Evolutionary conservation across 2,113 vertebrate species (phyloP).

Genomic region (Rafetus swinhoei): DNA sequence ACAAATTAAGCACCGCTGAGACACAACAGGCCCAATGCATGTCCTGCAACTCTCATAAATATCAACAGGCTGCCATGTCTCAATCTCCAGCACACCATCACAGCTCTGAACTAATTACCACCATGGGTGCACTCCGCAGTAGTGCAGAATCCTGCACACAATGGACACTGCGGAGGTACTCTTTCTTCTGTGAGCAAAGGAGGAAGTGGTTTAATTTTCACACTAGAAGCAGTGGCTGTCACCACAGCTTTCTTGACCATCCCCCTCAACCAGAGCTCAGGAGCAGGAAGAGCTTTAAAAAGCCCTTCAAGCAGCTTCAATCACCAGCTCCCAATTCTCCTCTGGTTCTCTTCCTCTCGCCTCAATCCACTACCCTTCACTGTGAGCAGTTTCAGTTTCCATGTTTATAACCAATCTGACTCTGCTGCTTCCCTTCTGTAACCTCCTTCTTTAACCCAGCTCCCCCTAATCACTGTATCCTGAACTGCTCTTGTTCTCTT

Average conservation of each 20-base stretch:
- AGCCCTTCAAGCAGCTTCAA: not conserved
- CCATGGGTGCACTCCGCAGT: not conserved
- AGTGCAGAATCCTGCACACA: not conserved
- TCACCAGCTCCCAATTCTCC: not conserved
- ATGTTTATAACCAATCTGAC: slow-evolving; percentile 43
- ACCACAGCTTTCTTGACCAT: not conserved
- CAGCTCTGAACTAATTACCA: not conserved
- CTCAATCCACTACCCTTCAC: slow-evolving; percentile 9
- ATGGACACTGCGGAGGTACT: not conserved
- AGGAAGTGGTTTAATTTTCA: fast-evolving
- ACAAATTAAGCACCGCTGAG: too few species aligned
- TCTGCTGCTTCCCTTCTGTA: slow-evolving; percentile 41
- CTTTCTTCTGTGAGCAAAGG: not conserved
- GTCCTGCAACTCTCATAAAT: not conserved
- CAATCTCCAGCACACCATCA: not conserved
- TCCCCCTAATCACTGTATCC: slow-evolving; percentile 15
- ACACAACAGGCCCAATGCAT: fast-evolving
- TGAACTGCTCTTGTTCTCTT: not conserved
- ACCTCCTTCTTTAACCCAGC: slow-evolving; percentile 10
- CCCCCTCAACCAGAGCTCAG: not conserved
- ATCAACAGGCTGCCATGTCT: not conserved
- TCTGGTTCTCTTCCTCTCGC: slow-evolving; percentile 19
- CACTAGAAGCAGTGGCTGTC: not conserved
- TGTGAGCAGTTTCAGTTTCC: slow-evolving; percentile 60
- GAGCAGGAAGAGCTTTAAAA: not conserved